Base-by-base conservation (phyloP, 2,113 vertebrate species). In the Atlantisia rogersi region DNA sequence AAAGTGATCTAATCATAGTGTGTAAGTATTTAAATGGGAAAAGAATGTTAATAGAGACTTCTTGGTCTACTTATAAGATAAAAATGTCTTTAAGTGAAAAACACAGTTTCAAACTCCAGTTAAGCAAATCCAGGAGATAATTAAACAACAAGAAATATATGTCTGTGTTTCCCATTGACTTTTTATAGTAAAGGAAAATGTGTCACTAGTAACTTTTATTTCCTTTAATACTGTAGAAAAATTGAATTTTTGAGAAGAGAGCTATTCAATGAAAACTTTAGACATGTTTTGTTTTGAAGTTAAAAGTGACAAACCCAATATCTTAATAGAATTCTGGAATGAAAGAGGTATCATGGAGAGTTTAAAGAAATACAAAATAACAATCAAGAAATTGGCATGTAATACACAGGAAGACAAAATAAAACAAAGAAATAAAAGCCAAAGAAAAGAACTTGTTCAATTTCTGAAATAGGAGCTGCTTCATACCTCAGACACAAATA, bases 1-100 rank as follows among this genome's bases (percentile, higher is more conserved):
- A 46, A 74, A 28, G 35, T 90, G 83, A 86, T 74, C 37, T 86
- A 80, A 76, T 55, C 46, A 7, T 44, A 85, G 9, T 16, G 3
- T 35, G 12, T 40, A 63, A 81, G 32, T 35, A 40, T 48, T 56
- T 86, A 70, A 80, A 78, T 63, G 9, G 40, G 4, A 79, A 80
- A 90, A 92, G 8, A 77, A 64, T 53, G 58, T 40, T 63, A 76
- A 73, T 22, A 91, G 14, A 81, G 20, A 69, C 4, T 89, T 95
- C 50, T 88, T 11, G 31, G 18, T 88, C 11, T 11, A n/a, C 20
- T 85, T 82, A 11, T 7, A 59, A 81, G 24, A 55, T 32, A 55
- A 78, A 95, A 95, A 75, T 7, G 6, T 8, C 11, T 83, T 74
- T 44, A 86, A 88, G 40, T 31, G n/a, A 62, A 88, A 96, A 83